A percentile compares a stretch with the other conserved stretches of the same genome.
phyloP scores from a whole-genome alignment of 2,113 vertebrate species.

The Craseonycteris thonglongyai region DNA sequence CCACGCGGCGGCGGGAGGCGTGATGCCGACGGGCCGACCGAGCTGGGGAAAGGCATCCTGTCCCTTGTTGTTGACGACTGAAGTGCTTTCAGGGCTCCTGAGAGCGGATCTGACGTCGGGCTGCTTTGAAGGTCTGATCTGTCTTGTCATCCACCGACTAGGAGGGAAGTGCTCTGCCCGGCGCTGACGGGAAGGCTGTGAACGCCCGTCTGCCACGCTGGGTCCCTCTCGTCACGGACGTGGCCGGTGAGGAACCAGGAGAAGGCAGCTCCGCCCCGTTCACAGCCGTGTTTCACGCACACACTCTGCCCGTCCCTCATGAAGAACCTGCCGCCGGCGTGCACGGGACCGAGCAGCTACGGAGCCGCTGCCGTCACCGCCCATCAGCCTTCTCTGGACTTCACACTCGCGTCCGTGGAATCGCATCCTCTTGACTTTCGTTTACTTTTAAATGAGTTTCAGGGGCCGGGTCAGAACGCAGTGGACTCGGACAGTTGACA shows the following conservation, averaged over 20 bases:
- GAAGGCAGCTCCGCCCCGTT: constrained; percentile 48
- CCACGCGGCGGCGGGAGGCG: constrained; percentile 62
- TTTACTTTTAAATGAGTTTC: constrained; percentile 83
- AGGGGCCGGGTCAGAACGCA: constrained; percentile 74
- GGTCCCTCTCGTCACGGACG: constrained; percentile 55
- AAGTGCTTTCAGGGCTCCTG: constrained; percentile 76
- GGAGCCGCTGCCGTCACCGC: no score
- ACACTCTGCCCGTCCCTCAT: constrained; percentile 60
- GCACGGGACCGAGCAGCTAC: no score
- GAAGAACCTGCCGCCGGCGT: no score
- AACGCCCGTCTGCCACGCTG: no score
- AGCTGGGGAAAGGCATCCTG: constrained; percentile 70
- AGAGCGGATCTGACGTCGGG: constrained; percentile 75
- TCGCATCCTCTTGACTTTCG: constrained; percentile 84
- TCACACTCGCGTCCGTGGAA: no score
- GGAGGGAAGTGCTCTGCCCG: constrained; percentile 48
- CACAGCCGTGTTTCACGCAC: no score
- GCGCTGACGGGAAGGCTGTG: no score
- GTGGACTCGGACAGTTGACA: constrained; percentile 77
- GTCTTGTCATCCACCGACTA: constrained; percentile 83
- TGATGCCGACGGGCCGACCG: constrained; percentile 71
- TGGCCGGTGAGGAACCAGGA: constrained; percentile 46
- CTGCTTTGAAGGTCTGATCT: constrained; percentile 78
- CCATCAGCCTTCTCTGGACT: no score
- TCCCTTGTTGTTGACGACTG: constrained; percentile 78